These are phyloP conservation scores for Hozukius guyotensis DNA, from an alignment of 2,797 vertebrate species.

Conservation along the genomic window DNA sequence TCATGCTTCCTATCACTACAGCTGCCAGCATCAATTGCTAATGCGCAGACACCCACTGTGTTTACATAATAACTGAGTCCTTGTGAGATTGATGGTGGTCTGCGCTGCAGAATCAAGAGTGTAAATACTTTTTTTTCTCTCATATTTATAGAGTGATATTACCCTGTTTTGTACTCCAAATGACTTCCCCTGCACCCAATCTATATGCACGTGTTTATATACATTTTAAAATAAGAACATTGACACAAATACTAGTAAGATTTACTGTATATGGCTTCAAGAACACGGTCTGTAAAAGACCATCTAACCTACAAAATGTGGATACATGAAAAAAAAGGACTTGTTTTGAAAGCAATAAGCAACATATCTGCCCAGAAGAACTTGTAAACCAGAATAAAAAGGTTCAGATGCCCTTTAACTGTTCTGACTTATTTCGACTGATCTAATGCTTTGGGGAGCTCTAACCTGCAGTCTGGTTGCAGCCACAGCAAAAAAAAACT, in stretches of 20 bases:
- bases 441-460: not conserved
- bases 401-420: not conserved
- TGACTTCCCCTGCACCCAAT: not conserved
- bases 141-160: not conserved
- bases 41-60: slow-evolving; percentile 16
- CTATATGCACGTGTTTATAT: not conserved
- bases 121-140: slow-evolving; percentile 20
- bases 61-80: slow-evolving; percentile 17
- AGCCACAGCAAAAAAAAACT: not conserved
- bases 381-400: not conserved
- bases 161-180: not conserved
- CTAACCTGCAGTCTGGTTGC: not conserved
- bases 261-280: not conserved
- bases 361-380: not conserved
- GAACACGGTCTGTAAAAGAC: not conserved
- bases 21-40: slow-evolving; percentile 24
- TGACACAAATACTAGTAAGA: not conserved
- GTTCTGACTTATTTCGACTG: not conserved
- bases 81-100: slow-evolving; percentile 15
- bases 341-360: not conserved
- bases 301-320: not conserved
- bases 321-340: not conserved
- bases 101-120: not conserved
- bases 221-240: not conserved
- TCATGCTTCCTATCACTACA: slow-evolving; percentile 28